phyloP scores from a whole-genome alignment of 2,113 vertebrate genomes.

The Rhea pennata region DNA sequence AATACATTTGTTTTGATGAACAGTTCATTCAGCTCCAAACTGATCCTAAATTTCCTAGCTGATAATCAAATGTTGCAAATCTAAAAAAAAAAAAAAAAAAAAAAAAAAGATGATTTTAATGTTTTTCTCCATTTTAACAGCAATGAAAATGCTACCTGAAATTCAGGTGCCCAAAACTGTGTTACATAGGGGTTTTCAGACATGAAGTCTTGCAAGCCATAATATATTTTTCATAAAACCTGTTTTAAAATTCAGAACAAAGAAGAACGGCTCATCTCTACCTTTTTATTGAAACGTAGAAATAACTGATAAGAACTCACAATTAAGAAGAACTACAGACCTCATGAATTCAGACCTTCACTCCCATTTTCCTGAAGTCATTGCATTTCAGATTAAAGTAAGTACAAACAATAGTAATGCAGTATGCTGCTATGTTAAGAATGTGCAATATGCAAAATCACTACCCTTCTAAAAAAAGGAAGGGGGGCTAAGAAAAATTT shows the following conservation, averaged over 20 bases:
- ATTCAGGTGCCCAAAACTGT: background rate
- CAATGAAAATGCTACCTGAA: background rate
- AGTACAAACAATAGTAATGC: slow-evolving; percentile 15
- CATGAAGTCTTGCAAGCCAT: background rate
- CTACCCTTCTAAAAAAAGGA: slow-evolving; percentile 69
- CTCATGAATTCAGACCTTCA: slow-evolving; percentile 30
- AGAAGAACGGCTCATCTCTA: background rate
- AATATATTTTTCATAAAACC: background rate
- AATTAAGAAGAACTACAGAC: background rate
- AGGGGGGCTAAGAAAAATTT: slow-evolving; percentile 67
- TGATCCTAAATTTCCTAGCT: background rate
- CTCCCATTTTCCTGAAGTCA: background rate
- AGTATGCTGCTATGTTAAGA: slow-evolving; percentile 49
- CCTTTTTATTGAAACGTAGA: background rate
- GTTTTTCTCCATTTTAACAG: background rate
- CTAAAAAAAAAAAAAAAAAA: no score
- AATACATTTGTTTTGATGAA: slow-evolving; percentile 17
- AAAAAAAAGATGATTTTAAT: background rate
- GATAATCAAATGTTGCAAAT: background rate
- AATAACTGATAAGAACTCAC: background rate
- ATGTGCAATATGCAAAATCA: slow-evolving; percentile 61
- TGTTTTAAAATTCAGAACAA: slow-evolving; percentile 1
- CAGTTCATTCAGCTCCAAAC: background rate
- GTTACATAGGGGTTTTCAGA: background rate
- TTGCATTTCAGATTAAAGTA: background rate